A percentile compares a stretch with the other conserved stretches of the same genome.
phyloP scores from a whole-genome alignment of 2,888 invertebrate genomes.

The Oscheius myriophilus region DNA sequence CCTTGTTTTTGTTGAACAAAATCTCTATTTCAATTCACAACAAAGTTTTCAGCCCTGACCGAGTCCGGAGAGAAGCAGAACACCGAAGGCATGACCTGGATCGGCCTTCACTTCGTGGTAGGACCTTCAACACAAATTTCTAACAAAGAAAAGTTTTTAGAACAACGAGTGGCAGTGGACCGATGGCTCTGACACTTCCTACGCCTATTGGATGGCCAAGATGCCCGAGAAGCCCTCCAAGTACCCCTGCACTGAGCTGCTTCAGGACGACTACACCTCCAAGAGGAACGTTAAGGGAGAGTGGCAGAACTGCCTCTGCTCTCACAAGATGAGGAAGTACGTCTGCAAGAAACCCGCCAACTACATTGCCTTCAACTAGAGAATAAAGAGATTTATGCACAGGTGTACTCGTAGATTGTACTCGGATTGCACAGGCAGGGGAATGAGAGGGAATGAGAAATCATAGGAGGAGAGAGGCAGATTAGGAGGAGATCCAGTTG shows the following conservation, averaged over 20 bases:
- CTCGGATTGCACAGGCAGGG: too few species aligned
- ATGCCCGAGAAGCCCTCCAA: not conserved
- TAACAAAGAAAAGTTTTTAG: not conserved
- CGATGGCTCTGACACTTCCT: conserved; percentile 16
- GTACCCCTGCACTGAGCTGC: conserved; percentile 5
- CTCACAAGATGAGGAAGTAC: conserved; percentile 20
- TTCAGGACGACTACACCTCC: conserved; percentile 18
- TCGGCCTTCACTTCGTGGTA: conserved; percentile 11
- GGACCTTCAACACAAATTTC: not conserved
- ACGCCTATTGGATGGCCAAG: conserved; percentile 10
- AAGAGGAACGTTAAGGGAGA: conserved; percentile 11
- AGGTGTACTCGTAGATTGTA: too few species aligned
- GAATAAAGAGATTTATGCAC: too few species aligned
- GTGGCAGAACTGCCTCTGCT: conserved; percentile 19
- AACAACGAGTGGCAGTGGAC: conserved; percentile 26
- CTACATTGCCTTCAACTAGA: not conserved
- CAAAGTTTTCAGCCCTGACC: too few species aligned
- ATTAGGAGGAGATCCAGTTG: too few species aligned
- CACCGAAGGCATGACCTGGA: conserved; percentile 26
- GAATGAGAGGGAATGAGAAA: too few species aligned
- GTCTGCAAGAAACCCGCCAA: conserved; percentile 30
- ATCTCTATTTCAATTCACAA: too few species aligned
- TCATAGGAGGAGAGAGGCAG: too few species aligned
- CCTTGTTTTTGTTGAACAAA: too few species aligned
- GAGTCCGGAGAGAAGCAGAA: conserved; percentile 26